Conservation (phyloP, 2,888 invertebrate species). For the Stenodera caucasica region DNA sequence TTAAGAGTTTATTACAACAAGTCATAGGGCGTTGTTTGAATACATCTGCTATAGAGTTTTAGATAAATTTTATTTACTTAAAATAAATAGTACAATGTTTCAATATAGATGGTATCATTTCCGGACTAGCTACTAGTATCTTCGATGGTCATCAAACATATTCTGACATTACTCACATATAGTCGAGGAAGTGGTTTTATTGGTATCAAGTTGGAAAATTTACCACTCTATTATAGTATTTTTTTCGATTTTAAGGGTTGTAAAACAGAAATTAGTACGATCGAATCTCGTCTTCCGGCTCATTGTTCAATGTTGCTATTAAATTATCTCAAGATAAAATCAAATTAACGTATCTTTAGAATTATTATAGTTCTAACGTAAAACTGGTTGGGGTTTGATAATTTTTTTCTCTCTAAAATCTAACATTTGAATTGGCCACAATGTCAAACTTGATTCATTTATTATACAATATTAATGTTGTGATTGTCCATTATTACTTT, state of each 20-base stretch:
- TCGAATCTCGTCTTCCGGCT: slow-evolving; percentile 8
- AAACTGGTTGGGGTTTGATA: slow-evolving; percentile 23
- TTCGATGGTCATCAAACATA: slow-evolving; percentile 11
- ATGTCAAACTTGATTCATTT: slow-evolving; percentile 43
- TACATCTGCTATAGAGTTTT: slow-evolving; percentile 20
- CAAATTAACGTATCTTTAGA: neutral
- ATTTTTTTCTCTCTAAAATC: slow-evolving; percentile 19
- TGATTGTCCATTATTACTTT: slow-evolving; percentile 45
- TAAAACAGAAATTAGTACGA: neutral
- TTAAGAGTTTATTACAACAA: slow-evolving; percentile 4
- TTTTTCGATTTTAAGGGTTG: neutral
- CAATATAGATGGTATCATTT: slow-evolving; percentile 22
- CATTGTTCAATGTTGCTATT: neutral
- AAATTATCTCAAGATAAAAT: neutral
- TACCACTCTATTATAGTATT: neutral
- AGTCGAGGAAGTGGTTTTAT: neutral
- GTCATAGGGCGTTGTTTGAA: slow-evolving; percentile 16
- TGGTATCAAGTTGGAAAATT: neutral
- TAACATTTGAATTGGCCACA: slow-evolving; percentile 20
- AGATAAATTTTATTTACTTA: slow-evolving; percentile 18
- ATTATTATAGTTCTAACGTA: slow-evolving; percentile 4
- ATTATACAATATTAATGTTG: slow-evolving; percentile 51
- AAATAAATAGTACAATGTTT: slow-evolving; percentile 14
- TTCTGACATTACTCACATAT: neutral
- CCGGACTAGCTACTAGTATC: slow-evolving; percentile 14